Evolutionary conservation across 2,797 vertebrate species (phyloP).

Genomic region (Argentina silus): DNA sequence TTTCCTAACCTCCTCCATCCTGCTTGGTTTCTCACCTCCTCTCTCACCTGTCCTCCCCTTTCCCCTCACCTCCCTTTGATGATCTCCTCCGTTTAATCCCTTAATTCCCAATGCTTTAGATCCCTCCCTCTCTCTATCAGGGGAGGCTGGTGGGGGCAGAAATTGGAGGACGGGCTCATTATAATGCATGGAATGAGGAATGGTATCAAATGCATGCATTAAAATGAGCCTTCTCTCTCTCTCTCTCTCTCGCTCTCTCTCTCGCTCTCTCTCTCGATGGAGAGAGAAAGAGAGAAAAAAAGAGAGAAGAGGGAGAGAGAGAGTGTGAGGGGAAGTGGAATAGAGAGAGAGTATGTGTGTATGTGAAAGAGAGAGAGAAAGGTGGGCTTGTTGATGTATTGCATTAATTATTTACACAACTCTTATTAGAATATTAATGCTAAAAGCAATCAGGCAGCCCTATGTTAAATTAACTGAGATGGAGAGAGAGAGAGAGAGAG

Average conservation of each 20-base stretch:
- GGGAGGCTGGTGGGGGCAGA: too few species aligned
- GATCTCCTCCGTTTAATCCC: not conserved
- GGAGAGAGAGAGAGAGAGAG: slow-evolving; percentile 25
- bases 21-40: not conserved
- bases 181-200: too few species aligned
- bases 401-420: slow-evolving; percentile 72
- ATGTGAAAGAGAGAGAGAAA: not conserved
- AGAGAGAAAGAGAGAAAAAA: slow-evolving; percentile 29
- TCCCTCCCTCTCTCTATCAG: not conserved
- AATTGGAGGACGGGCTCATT: too few species aligned
- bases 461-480: slow-evolving; percentile 68
- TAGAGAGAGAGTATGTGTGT: slow-evolving; percentile 1
- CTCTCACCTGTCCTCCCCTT: not conserved
- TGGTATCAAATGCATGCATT: too few species aligned
- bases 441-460: slow-evolving; percentile 75
- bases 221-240: not conserved
- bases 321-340: not conserved
- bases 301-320: slow-evolving; percentile 22
- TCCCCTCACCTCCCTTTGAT: not conserved
- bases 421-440: slow-evolving; percentile 79
- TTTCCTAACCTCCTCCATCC: not conserved
- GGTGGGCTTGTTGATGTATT: not conserved
- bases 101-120: not conserved
- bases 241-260: too few species aligned
- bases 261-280: not conserved